These are phyloP conservation scores for Cygnus buccinator DNA, from an alignment of 2,113 vertebrate species.

Conservation along the genomic window DNA sequence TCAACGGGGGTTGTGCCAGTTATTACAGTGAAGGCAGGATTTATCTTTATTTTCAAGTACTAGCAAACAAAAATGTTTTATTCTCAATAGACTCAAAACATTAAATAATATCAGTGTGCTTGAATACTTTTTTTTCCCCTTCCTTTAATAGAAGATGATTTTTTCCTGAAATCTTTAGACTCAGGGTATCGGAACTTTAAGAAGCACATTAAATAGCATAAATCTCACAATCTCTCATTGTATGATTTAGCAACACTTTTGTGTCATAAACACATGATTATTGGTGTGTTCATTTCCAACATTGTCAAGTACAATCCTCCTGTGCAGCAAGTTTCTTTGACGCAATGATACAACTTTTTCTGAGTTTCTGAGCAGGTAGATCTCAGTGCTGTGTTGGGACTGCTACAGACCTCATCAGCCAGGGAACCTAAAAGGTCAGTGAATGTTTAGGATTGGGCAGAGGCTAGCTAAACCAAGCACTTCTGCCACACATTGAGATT, in stretches of 20 bases:
- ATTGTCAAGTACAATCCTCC: neutral
- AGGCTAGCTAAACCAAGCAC: neutral
- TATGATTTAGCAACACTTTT: neutral
- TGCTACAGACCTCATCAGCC: neutral
- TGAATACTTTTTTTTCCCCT: neutral
- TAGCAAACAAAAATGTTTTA: neutral
- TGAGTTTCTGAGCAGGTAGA: neutral
- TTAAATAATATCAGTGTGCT: neutral
- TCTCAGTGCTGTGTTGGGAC: neutral
- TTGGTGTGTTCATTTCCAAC: neutral
- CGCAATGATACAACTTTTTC: neutral
- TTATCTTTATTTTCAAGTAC: neutral
- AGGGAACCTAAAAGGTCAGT: rapidly evolving
- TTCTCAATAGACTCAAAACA: neutral
- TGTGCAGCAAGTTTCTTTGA: neutral
- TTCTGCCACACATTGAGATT: neutral
- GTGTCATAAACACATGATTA: neutral
- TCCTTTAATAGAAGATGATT: neutral
- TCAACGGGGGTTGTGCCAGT: neutral
- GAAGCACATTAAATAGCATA: neutral
- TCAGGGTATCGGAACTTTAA: neutral
- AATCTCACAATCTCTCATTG: neutral
- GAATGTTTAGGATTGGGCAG: neutral
- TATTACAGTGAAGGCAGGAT: neutral
- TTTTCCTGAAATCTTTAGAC: neutral